Evolutionary conservation across 2,113 vertebrate species (phyloP), one percentile per base, ranked within the genome.

Genomic region (Andinoacara biseriatus): DNA sequence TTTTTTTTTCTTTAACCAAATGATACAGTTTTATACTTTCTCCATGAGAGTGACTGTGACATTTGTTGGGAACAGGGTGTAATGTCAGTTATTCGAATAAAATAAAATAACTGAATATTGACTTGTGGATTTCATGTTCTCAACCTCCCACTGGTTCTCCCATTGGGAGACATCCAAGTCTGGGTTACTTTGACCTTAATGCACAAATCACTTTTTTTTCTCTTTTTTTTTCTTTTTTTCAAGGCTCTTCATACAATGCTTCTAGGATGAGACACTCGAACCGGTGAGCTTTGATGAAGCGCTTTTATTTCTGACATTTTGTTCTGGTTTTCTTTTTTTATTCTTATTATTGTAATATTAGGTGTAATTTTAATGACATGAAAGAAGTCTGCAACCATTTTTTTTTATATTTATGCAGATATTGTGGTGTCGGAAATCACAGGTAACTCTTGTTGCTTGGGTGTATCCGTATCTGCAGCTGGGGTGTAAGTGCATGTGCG

Each of bases 61-160:
- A 57, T 54, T 82, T 26, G 10, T n/a, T 7, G 54, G 40, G 52
- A 77, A 74, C 49, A 17, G 59, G 38, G 3, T 3, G 72, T 58
- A 5, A 62, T 8, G 35, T 56, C 13, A 10, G 10, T 63, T 35
- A 80, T 74, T 49, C 4, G 0, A 56, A 58, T 65, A 49, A 86
- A 83, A 84, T 22, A 20, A 38, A 78, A 75, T 52, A 52, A 38
- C 9, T 65, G 54, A 1, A 77, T 4, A 72, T 29, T 49, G 17
- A 59, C 26, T 65, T 33, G 57, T 7, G 33, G 24, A 20, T 80
- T 83, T 84, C 62, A 31, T 75, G 84, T 57, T 78, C 49, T 81
- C 26, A 13, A 7, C 49, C 40, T 43, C 60, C 67, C 54, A 54
- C 22, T 54, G 67, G 24, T 59, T 40, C 43, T 33, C 20, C 18